Evolutionary conservation across 2,113 vertebrate genomes (phyloP), one percentile per base, ranked within the genome.

Genomic region (Ammodytes marinus): DNA sequence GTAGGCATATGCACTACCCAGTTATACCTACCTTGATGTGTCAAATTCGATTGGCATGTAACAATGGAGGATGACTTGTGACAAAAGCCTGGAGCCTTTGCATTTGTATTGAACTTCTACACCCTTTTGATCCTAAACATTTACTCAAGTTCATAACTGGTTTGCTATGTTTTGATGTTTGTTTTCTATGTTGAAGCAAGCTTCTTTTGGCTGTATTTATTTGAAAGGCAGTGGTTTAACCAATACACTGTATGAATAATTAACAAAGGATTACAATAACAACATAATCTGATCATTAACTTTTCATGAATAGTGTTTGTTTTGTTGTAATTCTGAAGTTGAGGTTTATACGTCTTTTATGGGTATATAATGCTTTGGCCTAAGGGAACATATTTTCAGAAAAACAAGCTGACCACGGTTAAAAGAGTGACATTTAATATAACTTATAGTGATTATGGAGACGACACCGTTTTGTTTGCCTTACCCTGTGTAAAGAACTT

Each of bases 401-500:
- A 0, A 4, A n/a, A 11, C 17, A 37, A 42, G 64, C 17, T 45
- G 9, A 5, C 47, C 17, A 13, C 10, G 7, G n/a, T 49, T 5
- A 54, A 65, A 50, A 64, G 12, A 52, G 6, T 73, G 8, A 68
- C 55, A 10, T 39, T 5, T 8, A 4, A 42, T 42, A 43, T 2
- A 63, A 77, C 40, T 35, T n/a, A 37, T 43, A 43, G 42, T 59
- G 17, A n/a, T 72, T 19, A 17, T 55, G 4, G 19, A 49, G 9
- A 61, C 46, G 19, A 6, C 11, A 17, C 3, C 5, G 61, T 17
- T 75, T 80, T 82, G 35, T 35, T 17, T 15, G 46, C 8, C 54
- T 58, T 42, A 46, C 71, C 4, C 4, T 47, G 13, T 83, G 45
- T 66, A 59, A 53, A 79, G 61, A 64, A 27, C 27, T 27, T 27